Conservation (phyloP, 2,797 vertebrate species). For the Pangasius mekongensis region DNA sequence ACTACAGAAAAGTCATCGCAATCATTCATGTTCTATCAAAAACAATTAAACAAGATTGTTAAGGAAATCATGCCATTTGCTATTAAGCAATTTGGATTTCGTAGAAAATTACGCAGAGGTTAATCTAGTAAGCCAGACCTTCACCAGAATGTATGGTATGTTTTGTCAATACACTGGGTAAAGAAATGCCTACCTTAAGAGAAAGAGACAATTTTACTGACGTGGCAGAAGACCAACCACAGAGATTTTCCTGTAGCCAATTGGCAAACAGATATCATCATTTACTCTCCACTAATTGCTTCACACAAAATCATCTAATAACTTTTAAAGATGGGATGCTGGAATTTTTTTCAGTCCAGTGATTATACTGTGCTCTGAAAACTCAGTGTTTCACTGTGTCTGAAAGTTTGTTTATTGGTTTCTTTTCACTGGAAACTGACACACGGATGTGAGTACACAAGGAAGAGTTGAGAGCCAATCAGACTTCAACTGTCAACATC, state of each 20-base stretch:
- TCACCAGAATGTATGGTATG: neutral
- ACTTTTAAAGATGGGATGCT: neutral
- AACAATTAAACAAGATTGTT: neutral
- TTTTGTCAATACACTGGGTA: neutral
- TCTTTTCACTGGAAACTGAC: neutral
- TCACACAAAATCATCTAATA: neutral
- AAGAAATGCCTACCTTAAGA: neutral
- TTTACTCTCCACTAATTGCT: neutral
- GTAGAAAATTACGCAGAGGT: neutral
- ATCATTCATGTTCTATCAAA: slow-evolving; percentile 6
- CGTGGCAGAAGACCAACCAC: neutral
- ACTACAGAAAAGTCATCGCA: neutral
- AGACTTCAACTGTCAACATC: neutral
- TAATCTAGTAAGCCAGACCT: neutral
- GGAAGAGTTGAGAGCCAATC: neutral
- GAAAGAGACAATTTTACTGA: neutral
- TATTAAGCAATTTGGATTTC: neutral
- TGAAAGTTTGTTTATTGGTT: neutral
- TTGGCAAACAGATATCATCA: neutral
- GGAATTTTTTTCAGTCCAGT: neutral
- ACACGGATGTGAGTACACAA: neutral
- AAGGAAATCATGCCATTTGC: neutral
- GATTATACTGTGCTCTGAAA: neutral
- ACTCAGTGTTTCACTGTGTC: neutral
- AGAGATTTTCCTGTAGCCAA: neutral